Conservation (phyloP, 92 coral and sea anemone species). For the Phymanthus crucifer region DNA sequence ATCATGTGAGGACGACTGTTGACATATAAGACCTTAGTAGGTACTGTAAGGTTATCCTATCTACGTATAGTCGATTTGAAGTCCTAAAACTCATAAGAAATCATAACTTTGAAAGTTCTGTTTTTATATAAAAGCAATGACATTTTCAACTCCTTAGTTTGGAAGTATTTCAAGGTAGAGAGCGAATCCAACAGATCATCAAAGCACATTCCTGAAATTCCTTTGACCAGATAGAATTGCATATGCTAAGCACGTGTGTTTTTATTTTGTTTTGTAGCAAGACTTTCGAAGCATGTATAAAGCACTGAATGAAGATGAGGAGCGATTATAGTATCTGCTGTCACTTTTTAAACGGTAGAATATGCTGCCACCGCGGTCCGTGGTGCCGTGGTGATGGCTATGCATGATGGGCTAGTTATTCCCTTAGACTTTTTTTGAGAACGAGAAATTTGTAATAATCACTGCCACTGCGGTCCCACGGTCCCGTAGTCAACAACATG, state of each 20-base stretch:
- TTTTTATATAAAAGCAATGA: too few relatives aligned
- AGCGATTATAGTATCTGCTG: too few relatives aligned
- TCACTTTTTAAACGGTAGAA: too few relatives aligned
- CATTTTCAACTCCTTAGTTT: background rate
- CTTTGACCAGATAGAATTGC: background rate
- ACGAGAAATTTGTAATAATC: too few relatives aligned
- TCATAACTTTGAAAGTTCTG: background rate
- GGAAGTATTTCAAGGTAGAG: background rate
- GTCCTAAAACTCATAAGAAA: background rate
- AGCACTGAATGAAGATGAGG: constrained; percentile 3
- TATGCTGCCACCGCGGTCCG: too few relatives aligned
- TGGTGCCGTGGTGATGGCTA: too few relatives aligned
- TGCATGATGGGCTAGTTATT: too few relatives aligned
- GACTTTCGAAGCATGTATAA: constrained; percentile 29
- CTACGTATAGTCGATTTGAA: background rate
- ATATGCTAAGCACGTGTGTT: background rate
- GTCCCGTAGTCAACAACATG: too few relatives aligned
- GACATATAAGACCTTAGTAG: too few relatives aligned
- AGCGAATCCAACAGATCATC: background rate
- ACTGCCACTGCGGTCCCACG: too few relatives aligned
- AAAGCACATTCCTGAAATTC: constrained; percentile 1
- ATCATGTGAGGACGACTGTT: background rate
- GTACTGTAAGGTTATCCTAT: background rate
- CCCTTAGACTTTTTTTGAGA: too few relatives aligned
- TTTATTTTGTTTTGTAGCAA: constrained; percentile 13